Evolutionary conservation across 2,797 vertebrate genomes (phyloP).

Genomic region (Cynodonichthys magdalenae): DNA sequence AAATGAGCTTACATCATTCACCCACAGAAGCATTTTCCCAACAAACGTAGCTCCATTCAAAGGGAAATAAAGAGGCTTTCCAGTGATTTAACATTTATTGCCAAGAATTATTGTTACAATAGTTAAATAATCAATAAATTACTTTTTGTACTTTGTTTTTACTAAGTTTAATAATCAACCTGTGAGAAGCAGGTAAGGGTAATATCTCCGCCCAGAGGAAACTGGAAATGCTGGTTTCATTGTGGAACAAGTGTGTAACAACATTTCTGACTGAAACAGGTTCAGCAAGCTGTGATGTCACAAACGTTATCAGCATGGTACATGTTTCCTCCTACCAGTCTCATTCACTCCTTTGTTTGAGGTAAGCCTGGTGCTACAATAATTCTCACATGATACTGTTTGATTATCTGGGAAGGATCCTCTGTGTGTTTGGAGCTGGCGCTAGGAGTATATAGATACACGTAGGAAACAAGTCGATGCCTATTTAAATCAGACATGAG

Average conservation of each 20-base stretch:
- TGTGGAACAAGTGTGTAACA: constrained; percentile 33
- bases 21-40: too few species aligned
- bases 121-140: too few species aligned
- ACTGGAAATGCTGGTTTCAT: constrained; percentile 21
- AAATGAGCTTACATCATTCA: too few species aligned
- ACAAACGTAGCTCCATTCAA: too few species aligned
- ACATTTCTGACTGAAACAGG: constrained; percentile 64
- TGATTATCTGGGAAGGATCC: background rate
- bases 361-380: constrained; percentile 48
- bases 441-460: background rate
- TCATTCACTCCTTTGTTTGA: constrained; percentile 31
- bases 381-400: constrained; percentile 4
- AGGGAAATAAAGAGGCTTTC: too few species aligned
- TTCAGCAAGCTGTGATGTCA: constrained; percentile 56
- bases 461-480: background rate
- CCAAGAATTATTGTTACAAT: too few species aligned
- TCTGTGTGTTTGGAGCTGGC: background rate
- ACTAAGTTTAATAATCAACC: too few species aligned
- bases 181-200: background rate
- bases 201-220: constrained; percentile 5
- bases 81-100: too few species aligned
- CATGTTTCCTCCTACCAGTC: constrained; percentile 15
- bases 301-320: constrained; percentile 17
- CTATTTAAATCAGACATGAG: background rate
- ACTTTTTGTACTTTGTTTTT: too few species aligned